These are phyloP conservation scores for Drymodes brunneopygia DNA, from an alignment of 2,113 vertebrate species.

Conservation along the genomic window DNA sequence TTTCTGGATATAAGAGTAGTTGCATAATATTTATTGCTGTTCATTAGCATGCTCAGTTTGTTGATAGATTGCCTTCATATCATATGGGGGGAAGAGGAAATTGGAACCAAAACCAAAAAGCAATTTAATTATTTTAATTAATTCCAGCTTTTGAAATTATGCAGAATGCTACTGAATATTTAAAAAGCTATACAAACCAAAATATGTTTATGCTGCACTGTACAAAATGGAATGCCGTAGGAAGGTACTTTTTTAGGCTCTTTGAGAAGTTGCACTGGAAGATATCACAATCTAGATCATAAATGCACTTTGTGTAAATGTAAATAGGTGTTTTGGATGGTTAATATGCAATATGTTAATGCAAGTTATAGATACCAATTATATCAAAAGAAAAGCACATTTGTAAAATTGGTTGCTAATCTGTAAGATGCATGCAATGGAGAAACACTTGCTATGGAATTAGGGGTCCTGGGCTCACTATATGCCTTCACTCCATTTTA, in stretches of 20 bases:
- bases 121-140: constrained; percentile 53
- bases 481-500: background rate
- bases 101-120: constrained; percentile 41
- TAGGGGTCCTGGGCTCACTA: background rate
- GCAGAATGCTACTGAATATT: constrained; percentile 24
- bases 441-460: background rate
- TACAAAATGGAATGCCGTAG: background rate
- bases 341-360: background rate
- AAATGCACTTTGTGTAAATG: background rate
- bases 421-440: background rate
- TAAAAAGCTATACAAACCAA: constrained; percentile 14
- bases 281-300: accelerated
- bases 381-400: background rate
- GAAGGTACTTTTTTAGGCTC: background rate
- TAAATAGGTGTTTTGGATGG: background rate
- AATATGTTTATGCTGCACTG: background rate
- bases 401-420: background rate
- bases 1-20: constrained; percentile 1
- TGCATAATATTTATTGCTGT: background rate
- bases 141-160: constrained; percentile 49
- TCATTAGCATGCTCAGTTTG: constrained; percentile 25
- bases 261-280: constrained; percentile 20
- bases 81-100: background rate
- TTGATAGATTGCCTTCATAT: constrained; percentile 19
- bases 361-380: background rate